Evolutionary conservation across 2,888 invertebrate species (phyloP).

Genomic region (Molorchus minor): DNA sequence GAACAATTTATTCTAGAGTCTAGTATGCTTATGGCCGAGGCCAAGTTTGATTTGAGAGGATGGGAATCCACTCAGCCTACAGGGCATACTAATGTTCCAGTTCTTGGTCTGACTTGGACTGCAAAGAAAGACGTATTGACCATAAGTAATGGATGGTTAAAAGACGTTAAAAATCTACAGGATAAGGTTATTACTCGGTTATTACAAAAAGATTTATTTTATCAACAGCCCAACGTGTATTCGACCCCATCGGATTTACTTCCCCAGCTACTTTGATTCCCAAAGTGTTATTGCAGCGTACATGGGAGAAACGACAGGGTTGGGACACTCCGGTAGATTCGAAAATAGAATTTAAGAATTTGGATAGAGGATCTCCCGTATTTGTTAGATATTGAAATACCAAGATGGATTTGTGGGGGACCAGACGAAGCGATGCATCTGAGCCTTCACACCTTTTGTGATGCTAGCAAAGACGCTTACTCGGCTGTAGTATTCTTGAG

Average conservation of each 20-base stretch:
- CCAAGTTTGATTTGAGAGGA: neutral
- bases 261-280: conserved; percentile 30
- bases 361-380: neutral
- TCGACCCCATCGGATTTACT: conserved; percentile 34
- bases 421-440: no score
- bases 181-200: neutral
- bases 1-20: neutral
- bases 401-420: neutral
- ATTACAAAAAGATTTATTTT: conserved; percentile 25
- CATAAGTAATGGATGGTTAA: conserved; percentile 12
- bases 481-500: no score
- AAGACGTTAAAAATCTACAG: neutral
- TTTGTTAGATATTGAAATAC: neutral
- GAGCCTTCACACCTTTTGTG: no score
- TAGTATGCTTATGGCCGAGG: neutral
- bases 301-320: conserved; percentile 19
- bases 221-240: conserved; percentile 28
- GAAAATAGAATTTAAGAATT: neutral
- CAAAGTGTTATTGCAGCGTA: conserved; percentile 28
- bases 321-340: neutral
- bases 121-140: conserved; percentile 10
- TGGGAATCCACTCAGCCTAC: neutral
- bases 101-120: conserved; percentile 29
- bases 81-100: no score
- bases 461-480: no score